Evolutionary conservation across 2,797 vertebrate genomes (phyloP), one percentile per base, ranked within the genome.

Genomic region (Petrocephalus schoutedeni): DNA sequence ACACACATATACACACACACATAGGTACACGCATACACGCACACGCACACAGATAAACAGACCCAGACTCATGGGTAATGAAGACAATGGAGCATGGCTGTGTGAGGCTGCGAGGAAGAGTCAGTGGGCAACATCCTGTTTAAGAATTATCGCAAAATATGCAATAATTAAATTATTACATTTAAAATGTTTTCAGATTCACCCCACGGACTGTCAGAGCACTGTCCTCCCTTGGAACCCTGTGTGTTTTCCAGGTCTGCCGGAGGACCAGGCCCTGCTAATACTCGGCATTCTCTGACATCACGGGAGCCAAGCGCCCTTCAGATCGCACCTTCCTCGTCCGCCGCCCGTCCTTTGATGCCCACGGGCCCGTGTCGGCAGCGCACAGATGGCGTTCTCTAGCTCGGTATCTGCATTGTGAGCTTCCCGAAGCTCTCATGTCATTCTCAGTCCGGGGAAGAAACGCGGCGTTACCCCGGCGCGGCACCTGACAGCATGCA

Each of bases 381-480:
- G 61, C 23, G 23, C 23, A 12, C 61, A 67, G 23, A 23, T 32
- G 61, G 71, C 41, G 32, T 74, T 74, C 23, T 74, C 12, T 21
- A 41, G 71, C 19, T 36, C 16, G 16, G 71, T 67, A 45, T 77
- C 32, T 77, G 71, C 71, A 45, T 45, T 45, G 71, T 45, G 41
- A n/a, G 16, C 41, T 77, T 77, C 71, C 36, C 71, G 32, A 77
- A 45, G 95, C 96, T 97, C 96, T 97, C 98, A 97, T 94, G 93
- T 99, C 97, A 98, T 97, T 94, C 96, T 96, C 97, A 98, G 97
- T 98, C 97, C 97, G 95, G 95, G 94, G 94, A 95, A 95, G 95
- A 51, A 84, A 28, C 9, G 45, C 51, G 54, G 53, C 45, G 53
- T 83, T 45, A 83, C n/a, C 80, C 53, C 71, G 41, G 12, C 36